Evolutionary conservation across 2,113 vertebrate genomes (phyloP).

Genomic region (Actenoides lindsayi): DNA sequence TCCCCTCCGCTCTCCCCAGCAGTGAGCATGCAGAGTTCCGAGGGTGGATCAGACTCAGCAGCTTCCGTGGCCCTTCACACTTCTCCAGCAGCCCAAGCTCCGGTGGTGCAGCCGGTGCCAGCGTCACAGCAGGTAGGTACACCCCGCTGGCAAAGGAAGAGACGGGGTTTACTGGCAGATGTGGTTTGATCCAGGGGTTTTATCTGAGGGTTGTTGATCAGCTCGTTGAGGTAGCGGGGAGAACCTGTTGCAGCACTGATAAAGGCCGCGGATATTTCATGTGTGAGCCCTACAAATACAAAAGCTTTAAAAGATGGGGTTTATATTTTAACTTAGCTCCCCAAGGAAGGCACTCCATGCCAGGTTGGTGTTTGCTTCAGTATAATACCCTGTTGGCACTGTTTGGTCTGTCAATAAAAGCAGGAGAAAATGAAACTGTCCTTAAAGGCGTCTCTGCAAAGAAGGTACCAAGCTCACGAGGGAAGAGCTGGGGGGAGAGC

Average conservation of each 20-base stretch:
- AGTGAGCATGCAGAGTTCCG: slow-evolving; percentile 93
- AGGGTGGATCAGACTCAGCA: slow-evolving; percentile 86
- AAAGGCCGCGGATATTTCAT: accelerated
- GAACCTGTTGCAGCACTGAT: background rate
- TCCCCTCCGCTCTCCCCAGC: slow-evolving; percentile 66
- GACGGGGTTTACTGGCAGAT: background rate
- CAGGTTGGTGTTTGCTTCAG: background rate
- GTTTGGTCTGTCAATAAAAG: background rate
- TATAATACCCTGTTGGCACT: background rate
- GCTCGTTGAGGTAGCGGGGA: background rate
- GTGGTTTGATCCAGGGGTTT: background rate
- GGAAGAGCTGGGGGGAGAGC: background rate
- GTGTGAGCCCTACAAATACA: background rate
- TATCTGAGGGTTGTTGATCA: background rate
- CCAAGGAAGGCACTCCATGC: background rate
- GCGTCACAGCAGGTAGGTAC: slow-evolving; percentile 91
- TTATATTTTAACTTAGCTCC: background rate
- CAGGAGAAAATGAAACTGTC: background rate
- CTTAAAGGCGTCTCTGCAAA: background rate
- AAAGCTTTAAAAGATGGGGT: background rate
- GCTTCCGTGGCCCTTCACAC: slow-evolving; percentile 86
- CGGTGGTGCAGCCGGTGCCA: slow-evolving; percentile 90
- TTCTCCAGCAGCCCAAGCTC: slow-evolving; percentile 85
- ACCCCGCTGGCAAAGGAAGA: background rate
- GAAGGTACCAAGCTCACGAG: background rate